Conservation (phyloP, 2,113 vertebrate genomes). For the Geococcyx californianus region DNA sequence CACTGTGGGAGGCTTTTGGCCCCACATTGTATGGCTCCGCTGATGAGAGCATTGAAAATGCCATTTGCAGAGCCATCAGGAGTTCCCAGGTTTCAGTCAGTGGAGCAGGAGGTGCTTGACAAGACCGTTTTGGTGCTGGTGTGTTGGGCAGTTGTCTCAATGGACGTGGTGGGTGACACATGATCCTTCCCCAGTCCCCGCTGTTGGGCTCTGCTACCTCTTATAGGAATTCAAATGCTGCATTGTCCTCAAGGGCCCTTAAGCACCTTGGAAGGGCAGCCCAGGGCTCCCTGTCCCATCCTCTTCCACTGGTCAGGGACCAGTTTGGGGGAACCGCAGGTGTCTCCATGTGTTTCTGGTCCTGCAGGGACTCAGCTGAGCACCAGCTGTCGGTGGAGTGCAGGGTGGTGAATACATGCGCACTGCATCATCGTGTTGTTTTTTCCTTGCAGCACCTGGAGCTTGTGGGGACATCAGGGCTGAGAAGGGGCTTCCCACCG, state of each 20-base stretch:
- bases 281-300: rapidly evolving
- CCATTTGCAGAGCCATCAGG: rapidly evolving
- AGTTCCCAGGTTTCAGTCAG: not conserved
- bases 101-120: not conserved
- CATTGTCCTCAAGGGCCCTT: not conserved
- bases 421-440: rapidly evolving
- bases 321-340: not conserved
- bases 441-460: rapidly evolving
- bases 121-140: rapidly evolving
- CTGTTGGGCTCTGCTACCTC: not conserved
- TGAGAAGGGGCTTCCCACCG: not conserved
- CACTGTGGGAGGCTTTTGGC: rapidly evolving
- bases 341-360: not conserved
- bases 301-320: not conserved
- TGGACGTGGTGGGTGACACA: not conserved
- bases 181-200: not conserved
- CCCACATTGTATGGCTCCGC: rapidly evolving
- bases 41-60: rapidly evolving
- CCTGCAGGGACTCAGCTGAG: rapidly evolving
- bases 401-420: rapidly evolving
- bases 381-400: rapidly evolving
- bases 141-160: rapidly evolving
- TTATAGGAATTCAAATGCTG: not conserved
- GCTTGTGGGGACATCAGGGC: rapidly evolving
- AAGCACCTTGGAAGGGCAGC: not conserved